These are phyloP conservation scores for Trichonephila clavata DNA, from an alignment of 1,140 invertebrate species.

Conservation along the genomic window DNA sequence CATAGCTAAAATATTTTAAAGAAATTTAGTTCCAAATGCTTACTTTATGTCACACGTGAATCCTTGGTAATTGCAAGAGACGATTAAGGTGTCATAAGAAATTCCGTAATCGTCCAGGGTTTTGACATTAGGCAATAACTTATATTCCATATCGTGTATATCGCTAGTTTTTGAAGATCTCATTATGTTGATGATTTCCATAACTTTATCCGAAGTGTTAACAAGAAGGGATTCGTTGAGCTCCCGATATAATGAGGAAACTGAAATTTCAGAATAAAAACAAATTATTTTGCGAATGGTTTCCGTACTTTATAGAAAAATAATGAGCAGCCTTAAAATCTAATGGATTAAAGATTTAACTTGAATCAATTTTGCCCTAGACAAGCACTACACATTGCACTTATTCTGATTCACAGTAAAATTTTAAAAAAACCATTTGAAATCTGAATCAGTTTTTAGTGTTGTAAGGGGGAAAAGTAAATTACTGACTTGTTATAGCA, in stretches of 20 bases:
- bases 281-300: neutral
- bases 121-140: neutral
- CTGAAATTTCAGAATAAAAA: neutral
- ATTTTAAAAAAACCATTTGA: too few species aligned
- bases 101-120: slow-evolving; percentile 44
- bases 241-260: neutral
- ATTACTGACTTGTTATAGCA: too few species aligned
- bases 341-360: too few species aligned
- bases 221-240: neutral
- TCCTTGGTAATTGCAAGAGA: slow-evolving; percentile 42
- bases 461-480: too few species aligned
- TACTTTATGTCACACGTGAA: slow-evolving; percentile 1
- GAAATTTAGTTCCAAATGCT: neutral
- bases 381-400: too few species aligned
- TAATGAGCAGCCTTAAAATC: too few species aligned
- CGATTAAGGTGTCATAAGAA: slow-evolving; percentile 52
- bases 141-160: neutral
- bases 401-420: too few species aligned
- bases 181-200: neutral
- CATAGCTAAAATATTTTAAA: too few species aligned
- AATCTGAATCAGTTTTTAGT: too few species aligned
- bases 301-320: too few species aligned
- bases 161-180: neutral
- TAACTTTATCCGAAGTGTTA: neutral
- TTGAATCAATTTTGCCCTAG: too few species aligned